A percentile compares a stretch with the other conserved stretches of the same genome.
Conservation (phyloP, 1,140 invertebrate species). For the Drosophila repleta region DNA sequence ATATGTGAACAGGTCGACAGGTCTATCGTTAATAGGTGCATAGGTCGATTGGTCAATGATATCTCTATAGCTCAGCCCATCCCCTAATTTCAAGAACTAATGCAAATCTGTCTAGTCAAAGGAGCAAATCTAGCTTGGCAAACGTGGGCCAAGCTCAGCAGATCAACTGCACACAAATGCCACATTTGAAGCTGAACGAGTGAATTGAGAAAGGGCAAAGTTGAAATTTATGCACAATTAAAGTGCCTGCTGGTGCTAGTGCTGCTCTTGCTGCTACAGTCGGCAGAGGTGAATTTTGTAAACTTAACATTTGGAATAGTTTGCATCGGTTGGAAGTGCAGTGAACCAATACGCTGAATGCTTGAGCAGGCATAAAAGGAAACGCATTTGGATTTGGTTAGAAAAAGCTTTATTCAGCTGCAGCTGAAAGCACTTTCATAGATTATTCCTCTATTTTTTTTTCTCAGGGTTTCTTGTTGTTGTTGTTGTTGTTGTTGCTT, state of each 20-base stretch:
- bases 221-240: conserved; percentile 5
- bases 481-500: too few relatives aligned
- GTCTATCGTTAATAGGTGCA: too few relatives aligned
- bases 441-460: conserved; percentile 44
- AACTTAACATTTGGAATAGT: not conserved
- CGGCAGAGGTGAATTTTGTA: not conserved
- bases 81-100: too few relatives aligned
- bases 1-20: too few relatives aligned
- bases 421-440: conserved; percentile 60
- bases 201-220: not conserved
- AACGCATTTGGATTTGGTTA: conserved; percentile 13
- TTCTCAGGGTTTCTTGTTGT: too few relatives aligned
- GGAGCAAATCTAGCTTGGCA: too few relatives aligned
- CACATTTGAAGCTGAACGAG: not conserved
- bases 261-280: not conserved
- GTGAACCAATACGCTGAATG: not conserved
- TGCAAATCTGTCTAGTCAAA: too few relatives aligned
- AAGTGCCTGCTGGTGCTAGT: not conserved
- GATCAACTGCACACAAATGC: not conserved
- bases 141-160: too few relatives aligned
- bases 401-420: conserved; percentile 19
- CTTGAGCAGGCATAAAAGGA: conserved; percentile 5
- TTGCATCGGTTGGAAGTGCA: not conserved
- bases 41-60: too few relatives aligned
- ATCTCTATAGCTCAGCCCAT: too few relatives aligned